A percentile compares a stretch with the other conserved stretches of the same genome.
Evolutionary conservation across 2,888 invertebrate genomes (phyloP).

Genomic region (Corythucha ciliata): DNA sequence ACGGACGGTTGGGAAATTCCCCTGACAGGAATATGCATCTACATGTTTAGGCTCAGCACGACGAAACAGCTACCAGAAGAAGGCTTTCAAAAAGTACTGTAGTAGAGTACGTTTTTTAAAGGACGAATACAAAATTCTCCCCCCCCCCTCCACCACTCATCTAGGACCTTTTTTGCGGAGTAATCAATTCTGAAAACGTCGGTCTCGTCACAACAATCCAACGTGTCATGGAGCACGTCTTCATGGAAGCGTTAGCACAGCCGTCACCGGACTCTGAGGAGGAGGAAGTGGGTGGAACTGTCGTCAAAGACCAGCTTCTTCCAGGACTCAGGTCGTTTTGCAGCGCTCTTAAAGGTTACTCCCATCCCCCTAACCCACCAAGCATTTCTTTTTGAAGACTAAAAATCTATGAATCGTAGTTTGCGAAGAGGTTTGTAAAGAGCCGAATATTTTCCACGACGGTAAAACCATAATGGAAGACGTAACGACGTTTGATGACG

Average conservation of each 20-base stretch:
- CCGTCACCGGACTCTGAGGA: conserved; percentile 64
- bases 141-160: neutral
- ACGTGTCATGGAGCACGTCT: conserved; percentile 76
- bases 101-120: too few relatives aligned
- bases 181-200: conserved; percentile 66
- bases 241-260: conserved; percentile 80
- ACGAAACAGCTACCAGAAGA: conserved; percentile 81
- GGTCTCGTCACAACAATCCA: conserved; percentile 81
- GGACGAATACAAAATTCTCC: too few relatives aligned
- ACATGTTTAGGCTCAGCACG: conserved; percentile 72
- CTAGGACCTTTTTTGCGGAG: conserved; percentile 53
- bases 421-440: conserved; percentile 74
- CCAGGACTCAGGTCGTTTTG: conserved; percentile 79
- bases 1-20: conserved; percentile 77
- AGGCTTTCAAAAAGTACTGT: conserved; percentile 83
- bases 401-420: conserved; percentile 44
- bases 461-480: conserved; percentile 53
- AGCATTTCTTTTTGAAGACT: neutral
- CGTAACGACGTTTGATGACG: conserved; percentile 54
- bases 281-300: conserved; percentile 65
- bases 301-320: conserved; percentile 72
- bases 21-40: conserved; percentile 73
- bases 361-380: too few relatives aligned
- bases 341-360: conserved; percentile 78
- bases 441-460: conserved; percentile 68